A percentile compares a stretch with the other conserved stretches of the same genome.
Evolutionary conservation across 2,888 invertebrate species (phyloP).

Genomic region (Lissonota sp.): DNA sequence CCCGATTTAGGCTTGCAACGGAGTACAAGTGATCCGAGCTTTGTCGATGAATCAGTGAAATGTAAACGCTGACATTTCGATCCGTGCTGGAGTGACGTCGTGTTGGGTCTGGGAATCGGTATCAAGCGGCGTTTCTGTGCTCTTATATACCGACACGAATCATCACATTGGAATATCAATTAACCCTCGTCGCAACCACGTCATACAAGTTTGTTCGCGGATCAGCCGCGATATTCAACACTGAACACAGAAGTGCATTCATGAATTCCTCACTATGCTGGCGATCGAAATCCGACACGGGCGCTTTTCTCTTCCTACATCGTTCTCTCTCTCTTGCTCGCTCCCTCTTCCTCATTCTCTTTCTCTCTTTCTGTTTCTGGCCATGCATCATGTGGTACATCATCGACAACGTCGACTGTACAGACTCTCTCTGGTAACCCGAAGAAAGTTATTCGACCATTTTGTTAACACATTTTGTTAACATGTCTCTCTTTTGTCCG

Average conservation of each 20-base stretch:
- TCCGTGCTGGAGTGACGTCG: conserved; percentile 10
- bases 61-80: neutral
- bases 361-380: conserved; percentile 12
- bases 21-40: neutral
- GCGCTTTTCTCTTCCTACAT: conserved; percentile 21
- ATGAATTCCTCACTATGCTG: conserved; percentile 67
- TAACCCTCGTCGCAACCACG: conserved; percentile 21
- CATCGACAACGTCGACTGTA: conserved; percentile 63
- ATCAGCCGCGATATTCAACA: conserved; percentile 68
- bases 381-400: conserved; percentile 75
- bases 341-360: neutral
- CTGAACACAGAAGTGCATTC: conserved; percentile 75
- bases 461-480: no score
- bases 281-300: conserved; percentile 76
- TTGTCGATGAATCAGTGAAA: conserved; percentile 8
- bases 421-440: conserved; percentile 72
- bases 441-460: conserved; percentile 61
- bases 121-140: neutral
- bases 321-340: neutral
- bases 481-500: no score
- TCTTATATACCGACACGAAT: conserved; percentile 30
- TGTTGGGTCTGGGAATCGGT: neutral
- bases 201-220: conserved; percentile 58
- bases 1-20: no score
- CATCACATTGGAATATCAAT: conserved; percentile 25